Conservation (phyloP, 2,888 invertebrate genomes). For the Leptothorax acervorum region DNA sequence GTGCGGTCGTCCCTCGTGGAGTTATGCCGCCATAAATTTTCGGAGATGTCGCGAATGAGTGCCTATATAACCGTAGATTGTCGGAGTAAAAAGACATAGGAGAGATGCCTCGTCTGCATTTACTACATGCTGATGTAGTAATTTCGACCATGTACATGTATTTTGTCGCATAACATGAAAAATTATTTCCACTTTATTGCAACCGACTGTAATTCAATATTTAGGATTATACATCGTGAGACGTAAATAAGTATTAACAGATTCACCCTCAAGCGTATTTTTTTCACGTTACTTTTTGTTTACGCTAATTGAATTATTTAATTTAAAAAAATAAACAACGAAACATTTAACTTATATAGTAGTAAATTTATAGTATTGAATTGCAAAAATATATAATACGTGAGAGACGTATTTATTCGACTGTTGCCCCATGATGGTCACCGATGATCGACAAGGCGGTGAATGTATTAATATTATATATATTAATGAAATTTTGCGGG, state of each 20-base stretch:
- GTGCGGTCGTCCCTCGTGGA: conserved; percentile 28
- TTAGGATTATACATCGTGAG: background rate
- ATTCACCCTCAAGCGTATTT: background rate
- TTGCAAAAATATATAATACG: too few relatives aligned
- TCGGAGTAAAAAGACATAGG: conserved; percentile 39
- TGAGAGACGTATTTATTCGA: too few relatives aligned
- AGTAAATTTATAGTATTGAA: too few relatives aligned
- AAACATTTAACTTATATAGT: background rate
- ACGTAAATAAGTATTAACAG: background rate
- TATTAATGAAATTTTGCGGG: background rate
- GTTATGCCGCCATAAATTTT: conserved; percentile 50
- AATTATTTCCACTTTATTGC: conserved; percentile 15
- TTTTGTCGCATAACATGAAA: background rate
- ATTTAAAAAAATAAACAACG: background rate
- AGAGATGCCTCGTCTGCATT: conserved; percentile 39
- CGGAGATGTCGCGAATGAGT: conserved; percentile 48
- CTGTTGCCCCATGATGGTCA: too few relatives aligned
- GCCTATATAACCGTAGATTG: conserved; percentile 43
- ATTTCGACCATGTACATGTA: conserved; percentile 19
- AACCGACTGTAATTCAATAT: background rate
- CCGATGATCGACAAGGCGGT: too few relatives aligned
- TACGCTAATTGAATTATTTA: background rate
- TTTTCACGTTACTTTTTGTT: background rate
- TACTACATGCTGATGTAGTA: conserved; percentile 34
- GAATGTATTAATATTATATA: background rate